These are phyloP conservation scores for Diaprepes abbreviatus DNA, from an alignment of 2,888 invertebrate genomes.

Conservation along the genomic window DNA sequence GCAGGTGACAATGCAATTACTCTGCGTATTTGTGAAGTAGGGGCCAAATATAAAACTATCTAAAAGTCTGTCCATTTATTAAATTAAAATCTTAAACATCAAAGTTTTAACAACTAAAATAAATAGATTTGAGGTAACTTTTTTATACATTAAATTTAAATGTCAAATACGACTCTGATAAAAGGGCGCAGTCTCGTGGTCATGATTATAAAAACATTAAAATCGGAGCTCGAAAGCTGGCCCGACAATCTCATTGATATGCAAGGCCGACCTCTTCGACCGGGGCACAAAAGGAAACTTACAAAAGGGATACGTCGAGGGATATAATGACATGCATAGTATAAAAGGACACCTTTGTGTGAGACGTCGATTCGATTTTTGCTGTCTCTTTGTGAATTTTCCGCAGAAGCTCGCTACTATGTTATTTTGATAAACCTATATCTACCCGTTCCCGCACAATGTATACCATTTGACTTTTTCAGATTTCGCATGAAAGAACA, in stretches of 20 bases:
- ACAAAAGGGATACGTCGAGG: constrained; percentile 65
- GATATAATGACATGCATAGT: constrained; percentile 64
- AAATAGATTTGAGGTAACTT: no score
- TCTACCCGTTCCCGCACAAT: constrained; percentile 22
- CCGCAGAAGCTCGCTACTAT: constrained; percentile 44
- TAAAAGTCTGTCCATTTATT: no score
- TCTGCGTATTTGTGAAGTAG: no score
- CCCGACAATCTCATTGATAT: constrained; percentile 65
- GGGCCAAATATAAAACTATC: no score
- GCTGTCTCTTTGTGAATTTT: constrained; percentile 51
- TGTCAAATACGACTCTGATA: constrained; percentile 37
- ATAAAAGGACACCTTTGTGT: constrained; percentile 62
- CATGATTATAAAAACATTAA: constrained; percentile 69
- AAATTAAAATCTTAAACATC: no score
- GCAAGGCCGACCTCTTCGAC: constrained; percentile 65
- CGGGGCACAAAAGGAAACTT: constrained; percentile 63
- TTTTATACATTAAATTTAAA: no score
- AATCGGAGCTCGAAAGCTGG: constrained; percentile 60
- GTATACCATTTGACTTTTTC: constrained; percentile 29
- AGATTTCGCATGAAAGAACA: no score
- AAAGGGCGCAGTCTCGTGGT: constrained; percentile 49
- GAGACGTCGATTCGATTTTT: constrained; percentile 62
- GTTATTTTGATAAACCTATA: constrained; percentile 44
- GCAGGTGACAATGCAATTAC: no score
- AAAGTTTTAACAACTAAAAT: no score